Percentiles rank a stretch among this genome's conserved stretches.
phyloP scores from a whole-genome alignment of 2,888 invertebrate genomes.

The Pterostichus madidus region DNA sequence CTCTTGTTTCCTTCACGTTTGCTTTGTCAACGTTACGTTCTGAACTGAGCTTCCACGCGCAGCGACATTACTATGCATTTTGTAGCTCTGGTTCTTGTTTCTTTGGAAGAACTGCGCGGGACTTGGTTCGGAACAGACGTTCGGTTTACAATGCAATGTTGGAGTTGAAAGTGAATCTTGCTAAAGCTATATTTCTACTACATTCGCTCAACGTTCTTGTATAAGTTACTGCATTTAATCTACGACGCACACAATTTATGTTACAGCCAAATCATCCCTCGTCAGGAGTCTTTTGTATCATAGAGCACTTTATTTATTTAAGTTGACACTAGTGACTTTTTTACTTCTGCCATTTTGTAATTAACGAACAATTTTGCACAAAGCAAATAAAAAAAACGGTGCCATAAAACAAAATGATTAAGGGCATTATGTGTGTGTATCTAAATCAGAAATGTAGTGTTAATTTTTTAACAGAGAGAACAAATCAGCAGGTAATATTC shows the following conservation, averaged over 20 bases:
- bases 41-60: neutral
- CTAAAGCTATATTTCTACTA: slow-evolving; percentile 63
- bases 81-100: neutral
- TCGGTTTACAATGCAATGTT: slow-evolving; percentile 17
- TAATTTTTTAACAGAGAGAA: slow-evolving; percentile 49
- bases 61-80: neutral
- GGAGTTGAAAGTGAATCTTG: slow-evolving; percentile 53
- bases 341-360: slow-evolving; percentile 55
- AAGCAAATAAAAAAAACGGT: slow-evolving; percentile 52
- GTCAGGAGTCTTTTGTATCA: slow-evolving; percentile 22
- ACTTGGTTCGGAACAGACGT: neutral
- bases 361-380: slow-evolving; percentile 62
- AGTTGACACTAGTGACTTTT: slow-evolving; percentile 53
- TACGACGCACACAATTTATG: slow-evolving; percentile 59
- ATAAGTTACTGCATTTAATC: slow-evolving; percentile 64
- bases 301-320: slow-evolving; percentile 53
- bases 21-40: neutral
- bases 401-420: slow-evolving; percentile 55
- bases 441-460: slow-evolving; percentile 53
- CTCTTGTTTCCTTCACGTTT: slow-evolving; percentile 48
- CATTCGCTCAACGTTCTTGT: slow-evolving; percentile 63
- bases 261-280: slow-evolving; percentile 24
- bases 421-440: slow-evolving; percentile 59
- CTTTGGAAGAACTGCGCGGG: neutral
- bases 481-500: neutral